Percentiles rank a stretch among this genome's conserved stretches.
Conservation (phyloP, 2,113 vertebrate species). For the Epinephelus fuscoguttatus region DNA sequence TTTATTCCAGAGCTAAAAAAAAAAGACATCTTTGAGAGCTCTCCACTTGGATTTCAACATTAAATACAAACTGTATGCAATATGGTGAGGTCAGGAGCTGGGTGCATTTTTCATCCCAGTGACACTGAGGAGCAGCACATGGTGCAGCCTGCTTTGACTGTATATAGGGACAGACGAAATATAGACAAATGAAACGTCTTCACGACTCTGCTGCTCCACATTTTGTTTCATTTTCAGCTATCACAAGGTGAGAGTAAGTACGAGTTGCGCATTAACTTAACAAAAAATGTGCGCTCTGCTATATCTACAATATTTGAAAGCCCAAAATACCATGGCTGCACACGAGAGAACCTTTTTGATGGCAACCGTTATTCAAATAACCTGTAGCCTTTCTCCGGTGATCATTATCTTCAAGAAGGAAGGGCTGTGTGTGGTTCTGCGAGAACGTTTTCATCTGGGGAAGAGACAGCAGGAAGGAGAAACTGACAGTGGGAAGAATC, state of each 20-base stretch:
- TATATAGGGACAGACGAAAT: neutral
- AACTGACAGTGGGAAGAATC: constrained; percentile 63
- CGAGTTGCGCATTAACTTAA: neutral
- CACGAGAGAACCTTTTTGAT: constrained; percentile 11
- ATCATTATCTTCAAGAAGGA: constrained; percentile 49
- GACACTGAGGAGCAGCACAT: constrained; percentile 14
- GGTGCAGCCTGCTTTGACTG: neutral
- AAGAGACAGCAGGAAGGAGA: constrained; percentile 41
- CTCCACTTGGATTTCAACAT: constrained; percentile 36
- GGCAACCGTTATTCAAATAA: constrained; percentile 41
- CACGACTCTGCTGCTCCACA: neutral
- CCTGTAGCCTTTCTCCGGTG: constrained; percentile 23
- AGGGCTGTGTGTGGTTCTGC: constrained; percentile 36
- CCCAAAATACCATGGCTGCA: constrained; percentile 17
- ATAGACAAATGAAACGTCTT: neutral
- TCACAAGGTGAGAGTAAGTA: constrained; percentile 19
- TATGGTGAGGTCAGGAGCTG: constrained; percentile 15
- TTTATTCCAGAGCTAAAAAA: constrained; percentile 22
- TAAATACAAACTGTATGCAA: constrained; percentile 34
- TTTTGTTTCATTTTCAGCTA: constrained; percentile 6
- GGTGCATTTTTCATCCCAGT: constrained; percentile 36
- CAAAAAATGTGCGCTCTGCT: neutral
- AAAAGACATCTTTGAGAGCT: neutral
- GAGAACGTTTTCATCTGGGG: constrained; percentile 30
- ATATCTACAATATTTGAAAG: constrained; percentile 20